phyloP scores from a whole-genome alignment of 2,888 invertebrate species.

The Polydrusus pterygomalis region DNA sequence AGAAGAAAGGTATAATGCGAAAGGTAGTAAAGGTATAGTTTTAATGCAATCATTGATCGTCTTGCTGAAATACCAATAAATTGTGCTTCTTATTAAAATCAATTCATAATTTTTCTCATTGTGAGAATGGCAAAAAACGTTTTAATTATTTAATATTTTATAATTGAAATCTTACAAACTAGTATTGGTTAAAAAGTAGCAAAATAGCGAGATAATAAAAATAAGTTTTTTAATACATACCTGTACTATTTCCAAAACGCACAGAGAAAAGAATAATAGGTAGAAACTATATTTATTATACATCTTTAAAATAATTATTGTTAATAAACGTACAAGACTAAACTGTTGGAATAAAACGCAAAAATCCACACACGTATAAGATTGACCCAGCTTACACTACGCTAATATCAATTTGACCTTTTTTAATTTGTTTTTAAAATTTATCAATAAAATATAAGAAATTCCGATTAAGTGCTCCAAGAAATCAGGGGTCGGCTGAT shows the following conservation, averaged over 20 bases:
- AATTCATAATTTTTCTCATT: too few relatives aligned
- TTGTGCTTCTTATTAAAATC: too few relatives aligned
- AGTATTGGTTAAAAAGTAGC: too few relatives aligned
- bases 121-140: too few relatives aligned
- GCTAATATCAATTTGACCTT: conserved; percentile 23
- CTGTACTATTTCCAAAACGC: conserved; percentile 14
- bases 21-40: too few relatives aligned
- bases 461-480: neutral
- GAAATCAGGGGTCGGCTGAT: neutral
- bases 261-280: neutral
- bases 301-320: neutral
- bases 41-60: too few relatives aligned
- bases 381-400: neutral
- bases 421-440: conserved; percentile 12
- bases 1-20: too few relatives aligned
- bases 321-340: neutral
- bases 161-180: too few relatives aligned
- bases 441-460: neutral
- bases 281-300: neutral
- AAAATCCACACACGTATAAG: neutral
- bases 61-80: too few relatives aligned
- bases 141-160: too few relatives aligned
- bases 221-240: neutral
- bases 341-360: too few relatives aligned
- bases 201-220: too few relatives aligned